Percentiles rank a stretch among this genome's conserved stretches.
Evolutionary conservation across 2,113 vertebrate genomes (phyloP).

Genomic region (Colossoma macropomum): DNA sequence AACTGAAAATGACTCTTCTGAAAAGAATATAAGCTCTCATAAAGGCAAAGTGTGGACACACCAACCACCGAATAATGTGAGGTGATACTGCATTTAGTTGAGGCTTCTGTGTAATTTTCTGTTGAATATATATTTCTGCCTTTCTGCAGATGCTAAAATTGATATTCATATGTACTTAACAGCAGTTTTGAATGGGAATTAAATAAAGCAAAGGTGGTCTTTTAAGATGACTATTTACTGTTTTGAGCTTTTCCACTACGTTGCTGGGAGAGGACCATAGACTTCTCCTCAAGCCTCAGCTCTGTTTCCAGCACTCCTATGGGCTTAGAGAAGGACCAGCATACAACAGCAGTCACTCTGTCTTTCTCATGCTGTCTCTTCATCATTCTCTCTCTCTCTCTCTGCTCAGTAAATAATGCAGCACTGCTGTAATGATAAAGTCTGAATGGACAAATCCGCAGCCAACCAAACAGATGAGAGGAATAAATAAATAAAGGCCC

Average conservation of each 20-base stretch:
- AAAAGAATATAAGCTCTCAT: too few relatives aligned
- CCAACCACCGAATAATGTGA: too few relatives aligned
- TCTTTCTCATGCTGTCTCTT: neutral
- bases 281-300: neutral
- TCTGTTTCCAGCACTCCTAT: neutral
- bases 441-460: slow-evolving; percentile 30
- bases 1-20: too few relatives aligned
- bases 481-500: slow-evolving; percentile 38
- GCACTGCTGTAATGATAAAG: slow-evolving; percentile 35
- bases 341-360: neutral
- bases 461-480: slow-evolving; percentile 37
- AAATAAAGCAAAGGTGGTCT: too few relatives aligned
- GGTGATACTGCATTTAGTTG: too few relatives aligned
- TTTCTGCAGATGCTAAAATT: too few relatives aligned
- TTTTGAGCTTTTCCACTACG: neutral
- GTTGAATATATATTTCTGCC: too few relatives aligned
- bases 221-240: too few relatives aligned
- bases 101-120: too few relatives aligned
- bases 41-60: too few relatives aligned
- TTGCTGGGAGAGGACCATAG: neutral
- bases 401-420: slow-evolving; percentile 40
- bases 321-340: neutral
- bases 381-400: neutral
- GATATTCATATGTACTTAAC: too few relatives aligned
- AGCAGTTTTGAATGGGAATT: too few relatives aligned